Evolutionary conservation across 1,140 invertebrate genomes (phyloP), one percentile per base, ranked within the genome.

Genomic region (Phymorhynchus buccinoides): DNA sequence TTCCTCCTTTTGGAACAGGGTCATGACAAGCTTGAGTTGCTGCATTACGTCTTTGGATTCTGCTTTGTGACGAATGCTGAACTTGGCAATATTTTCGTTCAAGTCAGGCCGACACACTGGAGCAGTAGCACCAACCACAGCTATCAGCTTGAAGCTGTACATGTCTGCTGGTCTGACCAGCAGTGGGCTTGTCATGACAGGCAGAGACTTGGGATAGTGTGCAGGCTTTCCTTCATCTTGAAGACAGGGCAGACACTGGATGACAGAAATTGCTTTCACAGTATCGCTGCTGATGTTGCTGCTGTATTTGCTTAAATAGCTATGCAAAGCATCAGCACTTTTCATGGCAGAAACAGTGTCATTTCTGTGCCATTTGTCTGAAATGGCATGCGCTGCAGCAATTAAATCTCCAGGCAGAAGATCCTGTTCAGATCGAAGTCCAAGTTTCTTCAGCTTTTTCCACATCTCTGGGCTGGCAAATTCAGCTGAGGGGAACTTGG

Each of bases 401-500:
- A 82, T 32, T 18, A 86, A 14, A 83, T 87, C 87, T 14, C 30
- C 12, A 48, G 39, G 71, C 52, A 27, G 75, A 7, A 88, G 68
- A 18, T 83, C 84, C 1, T 73, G 68, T 30, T 48, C 85, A 48
- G 3, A 44, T 73, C 79, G 52, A 12, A 86, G 84, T 66, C 84
- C 84, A 32, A 84, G 32, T 66, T 71, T 62, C 79, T 52, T 68
- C 56, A 85, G 48, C 32, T 39, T 80, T 22, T n/a, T 37, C 44
- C 81, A 41, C n/a, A 71, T 71, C 14, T 85, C 42, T 66, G 68
- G 41, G 42, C 52, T 22, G 22, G 37, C n/a, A 71, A 83, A 73
- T 18, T 84, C 71, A 6, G 75, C 79, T 56, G 18, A 71, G 52
- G 87, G 87, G 42, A 88, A 88, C 75, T 32, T 56, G 44, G 84